Conservation (phyloP, 2,113 vertebrate species). For the Vulpes lagopus region DNA sequence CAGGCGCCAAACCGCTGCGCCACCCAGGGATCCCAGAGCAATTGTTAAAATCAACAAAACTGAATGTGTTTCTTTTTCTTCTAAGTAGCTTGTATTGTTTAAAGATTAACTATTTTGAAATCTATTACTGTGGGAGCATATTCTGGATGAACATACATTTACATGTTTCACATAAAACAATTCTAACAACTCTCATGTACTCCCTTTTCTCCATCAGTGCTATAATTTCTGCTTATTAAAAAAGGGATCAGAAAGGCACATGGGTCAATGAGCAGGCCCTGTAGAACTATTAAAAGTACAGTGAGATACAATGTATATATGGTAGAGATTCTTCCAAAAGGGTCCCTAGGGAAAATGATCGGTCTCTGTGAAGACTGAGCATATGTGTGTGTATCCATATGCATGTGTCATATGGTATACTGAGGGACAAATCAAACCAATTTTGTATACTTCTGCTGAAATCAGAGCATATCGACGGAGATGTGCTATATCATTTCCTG, state of each 20-base stretch:
- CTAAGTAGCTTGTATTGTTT: neutral
- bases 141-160: neutral
- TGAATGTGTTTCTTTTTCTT: neutral
- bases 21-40: no score
- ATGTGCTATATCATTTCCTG: neutral
- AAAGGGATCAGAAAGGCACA: neutral
- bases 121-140: neutral
- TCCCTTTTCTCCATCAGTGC: neutral
- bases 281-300: neutral
- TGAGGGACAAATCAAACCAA: neutral
- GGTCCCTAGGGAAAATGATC: neutral
- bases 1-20: no score
- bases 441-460: neutral
- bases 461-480: neutral
- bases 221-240: neutral
- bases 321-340: neutral
- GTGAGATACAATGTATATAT: neutral
- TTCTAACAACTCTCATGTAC: neutral
- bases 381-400: neutral
- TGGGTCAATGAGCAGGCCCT: neutral
- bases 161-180: neutral
- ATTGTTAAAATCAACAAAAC: neutral
- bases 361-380: neutral
- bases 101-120: neutral
- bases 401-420: rapidly evolving